Evolutionary conservation across 2,888 invertebrate species (phyloP).

Genomic region (Chymomyza amoena): DNA sequence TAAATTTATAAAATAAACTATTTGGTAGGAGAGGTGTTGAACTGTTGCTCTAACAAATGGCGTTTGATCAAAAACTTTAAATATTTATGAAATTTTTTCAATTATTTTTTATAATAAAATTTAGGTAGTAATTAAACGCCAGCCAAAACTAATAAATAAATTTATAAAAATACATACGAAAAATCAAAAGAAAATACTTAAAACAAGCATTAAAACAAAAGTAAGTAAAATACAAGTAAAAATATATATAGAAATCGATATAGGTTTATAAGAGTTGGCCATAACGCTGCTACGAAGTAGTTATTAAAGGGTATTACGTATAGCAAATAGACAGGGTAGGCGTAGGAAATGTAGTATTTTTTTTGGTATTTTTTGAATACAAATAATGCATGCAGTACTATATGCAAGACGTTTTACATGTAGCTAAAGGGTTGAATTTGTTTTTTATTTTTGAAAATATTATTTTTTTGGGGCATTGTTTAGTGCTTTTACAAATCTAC

Average conservation of each 20-base stretch:
- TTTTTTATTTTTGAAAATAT: background rate
- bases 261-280: slow-evolving; percentile 8
- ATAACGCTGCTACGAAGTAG: slow-evolving; percentile 8
- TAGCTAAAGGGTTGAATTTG: slow-evolving; percentile 15
- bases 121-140: slow-evolving; percentile 13
- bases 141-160: slow-evolving; percentile 11
- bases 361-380: background rate
- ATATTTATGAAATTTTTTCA: slow-evolving; percentile 36
- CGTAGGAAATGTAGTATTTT: background rate
- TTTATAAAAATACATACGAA: slow-evolving; percentile 45
- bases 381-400: slow-evolving; percentile 34
- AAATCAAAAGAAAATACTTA: slow-evolving; percentile 63
- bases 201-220: slow-evolving; percentile 58
- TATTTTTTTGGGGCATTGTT: background rate
- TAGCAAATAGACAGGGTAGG: background rate
- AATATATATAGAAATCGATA: slow-evolving; percentile 12
- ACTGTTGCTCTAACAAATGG: slow-evolving; percentile 74
- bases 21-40: slow-evolving; percentile 79
- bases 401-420: slow-evolving; percentile 13
- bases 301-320: slow-evolving; percentile 16
- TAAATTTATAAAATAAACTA: slow-evolving; percentile 38
- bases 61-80: slow-evolving; percentile 25
- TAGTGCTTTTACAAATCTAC: slow-evolving; percentile 21
- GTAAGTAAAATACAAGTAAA: background rate
- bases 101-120: slow-evolving; percentile 21